Base-by-base conservation (phyloP, 2,888 invertebrate genomes). In the Ornithoptera priamus region DNA sequence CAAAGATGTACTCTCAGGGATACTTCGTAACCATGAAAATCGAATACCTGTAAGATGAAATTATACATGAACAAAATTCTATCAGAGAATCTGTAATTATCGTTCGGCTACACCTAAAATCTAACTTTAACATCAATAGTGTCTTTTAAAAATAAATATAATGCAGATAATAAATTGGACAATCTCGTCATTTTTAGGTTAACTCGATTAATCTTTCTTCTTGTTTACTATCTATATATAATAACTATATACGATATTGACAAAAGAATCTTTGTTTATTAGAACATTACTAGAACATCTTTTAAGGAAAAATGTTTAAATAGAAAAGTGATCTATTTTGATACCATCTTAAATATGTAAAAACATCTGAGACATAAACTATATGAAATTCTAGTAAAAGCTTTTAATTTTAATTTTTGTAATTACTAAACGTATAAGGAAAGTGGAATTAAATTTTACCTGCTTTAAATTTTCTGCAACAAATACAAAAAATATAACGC, bases 401-500 rank as follows among this genome's bases (percentile, higher is more conserved):
- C 15, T 50, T 17, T 50, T 50, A 18, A 17, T 17, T 50, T 17
- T 0, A 50, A 17, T 50, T 50, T 15, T 50, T 50, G 17, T 46
- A 12, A 46, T 8, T 12, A 42, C 42, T 2, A 10, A 42, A 42
- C 42, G 42, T 2, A 42, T 46, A 58, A 58, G 15, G 8, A 58
- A 20, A 22, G 22, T 22, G 22, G 10, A 7, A 22, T 24, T 8
- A 57, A 4, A 59, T 6, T 30, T 67, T 71, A 95, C 94, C 86
- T 93, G 92, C 81, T 94, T 93, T 36, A 96, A 78, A 82, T 95
- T 96, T 71, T 94, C 93, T 0, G 96, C 94, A 63, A 97, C 94
- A 83, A 97, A 97, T 24, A 97, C 95, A 72, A 96, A 94, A 89
- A 97, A 98, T 24, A 97, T 96, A 82, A 96, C 96, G 85, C 98